Evolutionary conservation across 1,140 invertebrate species (phyloP), one percentile per base, ranked within the genome.

Genomic region (Temnothorax curvispinosus): DNA sequence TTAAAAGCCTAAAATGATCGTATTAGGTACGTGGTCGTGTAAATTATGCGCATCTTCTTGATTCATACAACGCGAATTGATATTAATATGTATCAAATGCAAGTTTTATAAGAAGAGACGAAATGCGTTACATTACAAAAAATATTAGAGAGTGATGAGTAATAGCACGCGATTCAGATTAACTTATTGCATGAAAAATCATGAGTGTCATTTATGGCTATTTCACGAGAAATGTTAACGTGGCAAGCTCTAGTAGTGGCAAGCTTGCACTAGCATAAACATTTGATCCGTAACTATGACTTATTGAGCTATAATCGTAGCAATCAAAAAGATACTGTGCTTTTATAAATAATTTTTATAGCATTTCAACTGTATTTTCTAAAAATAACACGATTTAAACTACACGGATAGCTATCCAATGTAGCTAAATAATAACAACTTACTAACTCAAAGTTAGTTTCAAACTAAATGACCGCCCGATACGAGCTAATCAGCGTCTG

Each of bases 401-500:
- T 44, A 47, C 6, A 47, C 62, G 18, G 2, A 8, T 15, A 44
- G 21, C 27, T 15, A 27, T 27, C 0, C 8, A 32, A 77, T 13
- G 2, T 35, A 47, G 8, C 41, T 47, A 41, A 76, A 15, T 41
- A 18, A 60, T 13, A 60, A 44, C 9, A 21, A 44, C 27, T 47
- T 11, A 77, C 21, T 77, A 77, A 58, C 21, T 60, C 2, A 62
- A 58, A 76, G 47, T 54, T 74, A 74, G 32, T 27, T 74, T 56
- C 2, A 58, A 74, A 71, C 15, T 71, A 71, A 52, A 75, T 58
- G 35, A 41, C 13, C 3, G 72, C 52, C 11, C 35, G 72, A 77
- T 44, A 77, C 41, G 41, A 77, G 32, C 56, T 77, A 58, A 65
- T 35, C n/a, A 65, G 44, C 1, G 15, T 80, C 11, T 52, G 2